A percentile compares a stretch with the other conserved stretches of the same genome.
These are phyloP conservation scores for Falco berigora DNA, from an alignment of 2,797 vertebrate genomes.

Conservation along the genomic window DNA sequence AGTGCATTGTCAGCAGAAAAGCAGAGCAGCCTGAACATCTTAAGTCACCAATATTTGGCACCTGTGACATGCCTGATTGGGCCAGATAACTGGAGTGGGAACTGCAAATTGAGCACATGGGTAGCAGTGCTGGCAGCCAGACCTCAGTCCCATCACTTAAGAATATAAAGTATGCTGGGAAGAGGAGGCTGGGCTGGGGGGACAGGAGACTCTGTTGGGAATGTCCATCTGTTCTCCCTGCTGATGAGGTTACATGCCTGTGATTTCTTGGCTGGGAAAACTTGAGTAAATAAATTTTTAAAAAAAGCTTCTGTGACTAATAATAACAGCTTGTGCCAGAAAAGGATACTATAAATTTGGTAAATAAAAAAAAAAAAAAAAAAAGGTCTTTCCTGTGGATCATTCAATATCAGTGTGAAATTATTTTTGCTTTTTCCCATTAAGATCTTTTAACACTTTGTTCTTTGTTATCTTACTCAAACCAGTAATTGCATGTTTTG, in stretches of 20 bases:
- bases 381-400: neutral
- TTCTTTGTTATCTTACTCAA: neutral
- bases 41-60: neutral
- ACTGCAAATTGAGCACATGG: neutral
- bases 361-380: neutral
- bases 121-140: neutral
- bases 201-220: neutral
- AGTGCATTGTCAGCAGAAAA: neutral
- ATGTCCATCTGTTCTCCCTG: conserved; percentile 24
- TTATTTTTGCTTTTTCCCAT: neutral
- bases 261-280: conserved; percentile 24
- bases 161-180: neutral
- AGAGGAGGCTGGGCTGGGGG: neutral
- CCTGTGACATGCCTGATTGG: neutral
- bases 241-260: conserved; percentile 5
- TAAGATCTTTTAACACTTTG: neutral
- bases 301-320: neutral
- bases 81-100: neutral
- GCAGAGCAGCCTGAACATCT: neutral
- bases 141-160: neutral
- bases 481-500: neutral
- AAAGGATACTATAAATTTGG: neutral
- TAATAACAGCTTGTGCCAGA: neutral
- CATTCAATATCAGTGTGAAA: neutral
- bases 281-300: neutral